A percentile compares a stretch with the other conserved stretches of the same genome.
phyloP scores from a whole-genome alignment of 2,888 invertebrate genomes.

The Lepidocyrtinus sp. region DNA sequence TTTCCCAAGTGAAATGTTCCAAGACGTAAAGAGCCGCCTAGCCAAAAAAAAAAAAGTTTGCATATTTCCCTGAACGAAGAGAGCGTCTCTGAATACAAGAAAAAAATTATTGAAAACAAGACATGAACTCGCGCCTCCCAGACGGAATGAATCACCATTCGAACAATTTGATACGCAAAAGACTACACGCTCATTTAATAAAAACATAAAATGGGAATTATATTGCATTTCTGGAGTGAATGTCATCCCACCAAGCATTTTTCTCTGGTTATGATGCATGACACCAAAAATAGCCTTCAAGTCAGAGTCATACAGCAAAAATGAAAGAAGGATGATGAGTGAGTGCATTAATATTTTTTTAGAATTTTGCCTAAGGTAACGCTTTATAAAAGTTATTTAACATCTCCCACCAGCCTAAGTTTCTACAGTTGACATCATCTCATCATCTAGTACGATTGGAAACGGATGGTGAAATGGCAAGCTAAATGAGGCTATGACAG shows the following conservation, averaged over 20 bases:
- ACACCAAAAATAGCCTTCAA: slow-evolving; percentile 49
- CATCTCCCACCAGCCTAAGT: not conserved
- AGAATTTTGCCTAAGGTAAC: no score
- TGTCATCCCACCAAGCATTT: slow-evolving; percentile 43
- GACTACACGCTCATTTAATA: no score
- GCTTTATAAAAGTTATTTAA: not conserved
- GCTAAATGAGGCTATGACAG: no score
- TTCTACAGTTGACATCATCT: not conserved
- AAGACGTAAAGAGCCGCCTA: no score
- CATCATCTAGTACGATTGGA: not conserved
- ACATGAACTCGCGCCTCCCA: not conserved
- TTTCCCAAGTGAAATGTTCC: not conserved
- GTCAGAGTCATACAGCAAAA: slow-evolving; percentile 31
- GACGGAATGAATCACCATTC: not conserved
- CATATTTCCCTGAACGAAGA: no score
- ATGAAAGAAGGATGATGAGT: no score
- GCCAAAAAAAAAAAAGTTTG: no score
- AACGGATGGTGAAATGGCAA: not conserved
- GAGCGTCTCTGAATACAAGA: no score
- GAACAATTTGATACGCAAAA: not conserved
- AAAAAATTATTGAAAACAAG: no score
- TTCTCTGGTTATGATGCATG: slow-evolving; percentile 41
- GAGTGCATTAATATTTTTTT: no score
- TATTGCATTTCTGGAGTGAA: slow-evolving; percentile 19
- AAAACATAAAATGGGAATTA: slow-evolving; percentile 12